Evolutionary conservation across 2,113 vertebrate species (phyloP).

Genomic region (Dromaius novaehollandiae): DNA sequence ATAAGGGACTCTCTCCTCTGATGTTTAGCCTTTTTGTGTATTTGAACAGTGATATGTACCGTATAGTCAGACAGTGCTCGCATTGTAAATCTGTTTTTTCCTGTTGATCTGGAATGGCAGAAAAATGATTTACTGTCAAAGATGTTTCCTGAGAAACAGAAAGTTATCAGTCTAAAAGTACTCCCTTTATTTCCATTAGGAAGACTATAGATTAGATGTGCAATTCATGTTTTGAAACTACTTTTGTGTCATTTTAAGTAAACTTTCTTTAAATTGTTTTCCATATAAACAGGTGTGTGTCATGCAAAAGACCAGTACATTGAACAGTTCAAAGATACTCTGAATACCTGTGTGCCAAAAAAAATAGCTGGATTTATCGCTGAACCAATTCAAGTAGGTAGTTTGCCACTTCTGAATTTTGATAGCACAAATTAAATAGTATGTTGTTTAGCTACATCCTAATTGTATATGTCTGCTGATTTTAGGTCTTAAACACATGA

Average conservation of each 20-base stretch:
- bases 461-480: background rate
- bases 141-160: background rate
- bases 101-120: background rate
- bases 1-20: background rate
- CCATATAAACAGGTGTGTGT: conserved; percentile 80
- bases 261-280: background rate
- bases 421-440: background rate
- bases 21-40: background rate
- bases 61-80: background rate
- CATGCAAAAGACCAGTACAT: conserved; percentile 88
- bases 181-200: background rate
- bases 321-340: conserved; percentile 88
- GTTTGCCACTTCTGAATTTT: background rate
- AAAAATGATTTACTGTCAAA: background rate
- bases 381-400: conserved; percentile 92
- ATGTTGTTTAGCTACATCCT: background rate
- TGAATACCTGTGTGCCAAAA: conserved; percentile 82
- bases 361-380: conserved; percentile 91
- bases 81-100: background rate
- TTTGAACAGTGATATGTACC: background rate
- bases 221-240: background rate
- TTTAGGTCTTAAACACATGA: background rate
- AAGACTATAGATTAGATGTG: background rate
- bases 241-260: background rate
- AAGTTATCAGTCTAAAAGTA: background rate